phyloP scores from a whole-genome alignment of 37 sponge, comb jelly and placozoan genomes.

The Oopsacas minuta region DNA sequence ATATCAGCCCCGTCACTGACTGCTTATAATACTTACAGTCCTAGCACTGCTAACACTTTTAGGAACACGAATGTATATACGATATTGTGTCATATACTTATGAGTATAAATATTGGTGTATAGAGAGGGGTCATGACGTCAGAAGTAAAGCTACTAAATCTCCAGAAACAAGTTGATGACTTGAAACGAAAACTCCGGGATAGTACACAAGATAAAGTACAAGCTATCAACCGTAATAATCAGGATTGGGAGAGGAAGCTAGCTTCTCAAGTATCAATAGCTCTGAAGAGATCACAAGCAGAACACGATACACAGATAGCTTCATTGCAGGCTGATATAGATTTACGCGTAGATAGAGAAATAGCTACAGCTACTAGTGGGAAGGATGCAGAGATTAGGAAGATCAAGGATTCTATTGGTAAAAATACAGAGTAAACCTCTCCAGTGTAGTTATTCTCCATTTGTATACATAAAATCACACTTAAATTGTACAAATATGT shows the following conservation, averaged over 20 bases:
- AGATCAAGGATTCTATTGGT: not conserved
- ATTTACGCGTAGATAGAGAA: not conserved
- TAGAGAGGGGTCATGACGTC: not conserved
- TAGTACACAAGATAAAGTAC: not conserved
- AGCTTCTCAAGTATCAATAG: not conserved
- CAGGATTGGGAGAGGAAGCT: conserved; percentile 9
- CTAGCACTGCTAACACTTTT: too few species aligned
- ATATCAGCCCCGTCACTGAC: too few species aligned
- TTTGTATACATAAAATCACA: too few species aligned
- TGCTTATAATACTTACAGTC: too few species aligned
- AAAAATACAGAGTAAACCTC: too few species aligned
- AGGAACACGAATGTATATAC: too few species aligned
- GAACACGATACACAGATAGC: not conserved
- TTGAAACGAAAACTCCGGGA: not conserved
- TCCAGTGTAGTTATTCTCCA: too few species aligned
- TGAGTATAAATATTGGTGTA: too few species aligned
- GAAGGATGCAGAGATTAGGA: not conserved
- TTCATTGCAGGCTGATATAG: not conserved
- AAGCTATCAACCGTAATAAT: not conserved
- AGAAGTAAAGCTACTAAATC: not conserved
- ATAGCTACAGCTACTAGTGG: not conserved
- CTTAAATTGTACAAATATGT: too few species aligned
- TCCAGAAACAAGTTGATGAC: not conserved
- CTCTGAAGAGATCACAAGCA: not conserved
- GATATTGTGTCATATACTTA: too few species aligned